These are phyloP conservation scores for Cathartes aura DNA, from an alignment of 2,113 vertebrate species.

Conservation along the genomic window DNA sequence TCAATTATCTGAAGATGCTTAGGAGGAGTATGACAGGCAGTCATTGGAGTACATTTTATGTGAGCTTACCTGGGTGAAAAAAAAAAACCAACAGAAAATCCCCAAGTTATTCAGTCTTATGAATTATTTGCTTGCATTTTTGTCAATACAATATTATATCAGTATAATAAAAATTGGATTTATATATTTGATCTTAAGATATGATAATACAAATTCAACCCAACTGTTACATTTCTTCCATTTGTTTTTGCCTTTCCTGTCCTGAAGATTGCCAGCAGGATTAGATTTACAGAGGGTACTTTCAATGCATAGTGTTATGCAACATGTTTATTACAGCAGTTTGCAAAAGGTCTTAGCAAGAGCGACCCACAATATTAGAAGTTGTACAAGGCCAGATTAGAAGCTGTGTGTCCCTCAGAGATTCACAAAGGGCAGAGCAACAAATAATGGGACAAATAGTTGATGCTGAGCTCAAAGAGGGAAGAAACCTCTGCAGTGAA, in stretches of 20 bases:
- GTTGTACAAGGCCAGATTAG: neutral
- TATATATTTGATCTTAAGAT: neutral
- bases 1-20: neutral
- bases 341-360: neutral
- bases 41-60: neutral
- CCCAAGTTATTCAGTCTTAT: neutral
- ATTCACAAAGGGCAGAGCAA: neutral
- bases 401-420: neutral
- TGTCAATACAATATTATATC: neutral
- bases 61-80: neutral
- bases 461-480: neutral
- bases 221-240: neutral
- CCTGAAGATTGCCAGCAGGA: neutral
- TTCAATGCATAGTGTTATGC: neutral
- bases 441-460: neutral
- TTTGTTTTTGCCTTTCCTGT: neutral
- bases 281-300: neutral
- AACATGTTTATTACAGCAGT: neutral
- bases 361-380: neutral
- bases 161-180: neutral
- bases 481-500: neutral
- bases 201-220: neutral
- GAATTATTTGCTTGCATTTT: neutral
- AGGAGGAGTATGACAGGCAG: neutral
- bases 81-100: neutral